Percentiles rank a stretch among this genome's conserved stretches.
These are phyloP conservation scores for Etheostoma cragini DNA, from an alignment of 2,113 vertebrate species.

Conservation along the genomic window DNA sequence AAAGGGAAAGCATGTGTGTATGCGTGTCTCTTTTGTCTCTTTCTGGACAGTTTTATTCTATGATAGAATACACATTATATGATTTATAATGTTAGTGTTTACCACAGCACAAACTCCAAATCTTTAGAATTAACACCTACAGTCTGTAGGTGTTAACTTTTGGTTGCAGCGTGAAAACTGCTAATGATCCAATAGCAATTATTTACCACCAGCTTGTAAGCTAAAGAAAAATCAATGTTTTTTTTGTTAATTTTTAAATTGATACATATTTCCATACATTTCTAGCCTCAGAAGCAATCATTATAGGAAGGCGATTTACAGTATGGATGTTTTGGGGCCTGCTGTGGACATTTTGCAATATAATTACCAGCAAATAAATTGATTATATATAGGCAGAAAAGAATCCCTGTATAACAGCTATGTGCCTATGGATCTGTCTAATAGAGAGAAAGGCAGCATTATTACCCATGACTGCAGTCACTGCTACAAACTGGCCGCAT, in stretches of 20 bases:
- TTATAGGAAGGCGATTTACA: background rate
- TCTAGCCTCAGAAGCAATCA: background rate
- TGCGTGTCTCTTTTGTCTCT: conserved; percentile 8
- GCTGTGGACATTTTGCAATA: conserved; percentile 17
- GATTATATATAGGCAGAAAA: conserved; percentile 1
- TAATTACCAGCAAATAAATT: conserved; percentile 34
- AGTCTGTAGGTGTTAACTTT: background rate
- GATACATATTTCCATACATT: conserved; percentile 26
- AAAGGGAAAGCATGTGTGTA: background rate
- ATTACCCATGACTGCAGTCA: conserved; percentile 49
- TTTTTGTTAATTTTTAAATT: conserved; percentile 13
- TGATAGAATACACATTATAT: background rate
- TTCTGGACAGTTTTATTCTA: background rate
- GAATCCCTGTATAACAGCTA: conserved; percentile 26
- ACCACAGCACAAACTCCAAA: background rate
- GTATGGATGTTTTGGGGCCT: background rate
- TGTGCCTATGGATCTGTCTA: conserved; percentile 46
- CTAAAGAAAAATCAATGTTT: conserved; percentile 5
- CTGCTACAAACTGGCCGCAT: conserved; percentile 35
- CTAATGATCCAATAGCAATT: conserved; percentile 15
- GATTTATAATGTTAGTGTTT: background rate
- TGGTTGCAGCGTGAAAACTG: conserved; percentile 4
- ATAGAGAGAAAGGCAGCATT: conserved; percentile 45
- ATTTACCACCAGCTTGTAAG: background rate
- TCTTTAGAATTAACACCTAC: background rate